Evolutionary conservation across 2,113 vertebrate genomes (phyloP), one percentile per base, ranked within the genome.

Genomic region (Sturnira hondurensis): DNA sequence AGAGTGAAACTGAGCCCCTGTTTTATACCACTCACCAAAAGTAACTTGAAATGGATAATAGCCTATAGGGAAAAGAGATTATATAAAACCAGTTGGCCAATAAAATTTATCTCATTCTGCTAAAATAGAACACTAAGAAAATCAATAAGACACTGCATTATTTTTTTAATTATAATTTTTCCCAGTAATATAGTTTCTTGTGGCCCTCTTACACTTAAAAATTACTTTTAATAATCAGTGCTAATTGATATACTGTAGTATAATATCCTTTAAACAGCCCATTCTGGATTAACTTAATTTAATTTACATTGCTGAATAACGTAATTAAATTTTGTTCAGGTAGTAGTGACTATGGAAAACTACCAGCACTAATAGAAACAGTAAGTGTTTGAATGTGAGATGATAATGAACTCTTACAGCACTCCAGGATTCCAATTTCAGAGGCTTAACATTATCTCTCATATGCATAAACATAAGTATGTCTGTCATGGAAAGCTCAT

Each of bases 301-400:
- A 94, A 97, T 86, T 76, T 61, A 92, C 56, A 93, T 93, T 90
- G 17, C 47, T 95, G 65, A 81, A 88, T 86, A 97, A 93, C 67
- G 43, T 93, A 90, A 96, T 96, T 92, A 97, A 93, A 56, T 78
- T 83, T 33, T 86, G 17, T 93, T 96, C 67, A 67, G 92, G 47
- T 88, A 95, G 56, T 63, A 11, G 45, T 92, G 92, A 83, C 38
- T 67, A 74, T 83, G 89, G 65, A 92, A 96, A 95, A 65, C 31
- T 17, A 67, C 9, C 4, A 52, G 31, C 31, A 91, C 33, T 92
- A 90, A 74, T 26, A 93, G 33, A 61, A 96, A 77, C 14, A 56
- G 63, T 91, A 86, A 94, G 36, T 65, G 41, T 94, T 74, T 89
- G 73, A 91, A 45, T 76, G 24, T 67, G 68, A 95, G 26, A 96